Percentiles rank a stretch among this genome's conserved stretches.
phyloP scores from a whole-genome alignment of 2,888 invertebrate species.

The Temnothorax rugatulus region DNA sequence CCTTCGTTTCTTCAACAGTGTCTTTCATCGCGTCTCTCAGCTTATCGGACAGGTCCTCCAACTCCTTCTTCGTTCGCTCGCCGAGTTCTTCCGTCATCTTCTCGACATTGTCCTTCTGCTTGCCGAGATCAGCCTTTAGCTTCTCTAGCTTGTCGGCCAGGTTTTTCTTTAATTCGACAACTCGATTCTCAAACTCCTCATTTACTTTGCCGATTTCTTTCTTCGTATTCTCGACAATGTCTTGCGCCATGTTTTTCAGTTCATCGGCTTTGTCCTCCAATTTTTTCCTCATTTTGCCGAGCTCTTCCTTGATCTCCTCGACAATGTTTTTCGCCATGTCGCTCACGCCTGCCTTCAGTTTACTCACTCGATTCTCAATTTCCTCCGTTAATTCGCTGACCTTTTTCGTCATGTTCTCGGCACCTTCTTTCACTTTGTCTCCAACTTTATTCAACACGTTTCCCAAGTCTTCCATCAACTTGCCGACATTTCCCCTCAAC shows the following conservation, averaged over 20 bases:
- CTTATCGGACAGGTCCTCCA: not conserved
- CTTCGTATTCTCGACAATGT: slow-evolving; percentile 60
- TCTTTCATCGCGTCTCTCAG: not conserved
- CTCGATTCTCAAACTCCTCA: not conserved
- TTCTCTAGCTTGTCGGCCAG: not conserved
- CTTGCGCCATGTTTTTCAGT: slow-evolving; percentile 1
- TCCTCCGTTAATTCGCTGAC: not conserved
- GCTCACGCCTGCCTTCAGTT: not conserved
- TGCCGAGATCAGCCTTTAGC: too few relatives aligned
- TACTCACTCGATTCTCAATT: fast-evolving
- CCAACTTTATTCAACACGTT: not conserved
- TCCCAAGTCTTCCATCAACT: not conserved
- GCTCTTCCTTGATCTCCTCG: fast-evolving
- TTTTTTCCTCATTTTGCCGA: too few relatives aligned
- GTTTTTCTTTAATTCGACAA: not conserved
- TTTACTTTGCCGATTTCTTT: not conserved
- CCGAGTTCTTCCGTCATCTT: not conserved
- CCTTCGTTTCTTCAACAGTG: not conserved
- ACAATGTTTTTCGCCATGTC: not conserved
- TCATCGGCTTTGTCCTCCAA: not conserved
- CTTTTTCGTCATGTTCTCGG: not conserved
- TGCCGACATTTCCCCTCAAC: not conserved
- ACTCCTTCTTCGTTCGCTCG: not conserved
- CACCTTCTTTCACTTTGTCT: not conserved
- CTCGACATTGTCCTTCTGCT: too few relatives aligned